Evolutionary conservation across 2,797 vertebrate species (phyloP).

Genomic region (Gouania willdenowi): DNA sequence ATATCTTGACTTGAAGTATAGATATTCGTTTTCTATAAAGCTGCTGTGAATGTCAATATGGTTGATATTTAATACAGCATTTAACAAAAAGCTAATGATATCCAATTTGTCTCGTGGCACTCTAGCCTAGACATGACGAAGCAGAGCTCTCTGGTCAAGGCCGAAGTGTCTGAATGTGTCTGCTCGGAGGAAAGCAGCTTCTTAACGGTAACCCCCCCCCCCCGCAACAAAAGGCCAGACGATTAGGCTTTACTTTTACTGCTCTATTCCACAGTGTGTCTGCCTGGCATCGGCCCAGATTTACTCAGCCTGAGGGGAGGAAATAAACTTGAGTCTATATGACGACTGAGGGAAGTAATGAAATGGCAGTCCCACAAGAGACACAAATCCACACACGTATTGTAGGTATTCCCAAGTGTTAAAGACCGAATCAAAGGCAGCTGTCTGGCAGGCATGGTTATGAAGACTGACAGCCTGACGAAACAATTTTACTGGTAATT

Average conservation of each 20-base stretch:
- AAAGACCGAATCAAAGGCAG: slow-evolving; percentile 43
- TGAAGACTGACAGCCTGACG: slow-evolving; percentile 41
- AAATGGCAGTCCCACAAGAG: slow-evolving; percentile 49
- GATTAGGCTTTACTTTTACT: slow-evolving; percentile 60
- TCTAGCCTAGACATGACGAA: no score
- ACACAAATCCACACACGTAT: slow-evolving; percentile 55
- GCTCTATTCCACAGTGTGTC: slow-evolving; percentile 25
- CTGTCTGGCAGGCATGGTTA: slow-evolving; percentile 47
- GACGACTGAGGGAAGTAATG: slow-evolving; percentile 55
- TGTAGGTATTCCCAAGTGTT: slow-evolving; percentile 52
- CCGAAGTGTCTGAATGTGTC: slow-evolving; percentile 29
- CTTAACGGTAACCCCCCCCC: slow-evolving; percentile 55
- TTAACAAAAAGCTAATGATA: no score
- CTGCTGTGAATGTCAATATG: no score
- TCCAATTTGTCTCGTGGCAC: no score
- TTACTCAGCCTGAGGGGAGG: slow-evolving; percentile 38
- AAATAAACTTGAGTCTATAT: slow-evolving; percentile 51
- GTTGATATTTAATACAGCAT: no score
- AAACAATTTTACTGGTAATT: slow-evolving; percentile 34
- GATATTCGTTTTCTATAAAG: no score
- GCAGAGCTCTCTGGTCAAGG: slow-evolving; percentile 30
- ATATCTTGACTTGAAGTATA: no score
- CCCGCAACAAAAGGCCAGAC: slow-evolving; percentile 32
- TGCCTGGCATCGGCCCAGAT: slow-evolving; percentile 37
- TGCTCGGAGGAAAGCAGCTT: slow-evolving; percentile 30